Conservation (phyloP, 1,140 invertebrate genomes). For the Nixonia krombeini region DNA sequence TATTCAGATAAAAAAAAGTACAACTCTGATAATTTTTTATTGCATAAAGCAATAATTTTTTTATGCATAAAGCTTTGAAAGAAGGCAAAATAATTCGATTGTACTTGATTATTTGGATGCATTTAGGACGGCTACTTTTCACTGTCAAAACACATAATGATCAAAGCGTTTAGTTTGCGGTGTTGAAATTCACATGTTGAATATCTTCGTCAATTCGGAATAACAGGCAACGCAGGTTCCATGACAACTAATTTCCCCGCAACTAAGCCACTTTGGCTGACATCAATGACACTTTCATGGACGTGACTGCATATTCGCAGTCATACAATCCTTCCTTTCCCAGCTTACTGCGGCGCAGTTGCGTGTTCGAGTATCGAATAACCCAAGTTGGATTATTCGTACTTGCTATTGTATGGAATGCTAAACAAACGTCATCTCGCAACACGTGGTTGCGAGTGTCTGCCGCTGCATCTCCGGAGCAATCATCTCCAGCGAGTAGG, state of each 20-base stretch:
- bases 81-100: too few relatives aligned
- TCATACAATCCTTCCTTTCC: slow-evolving; percentile 53
- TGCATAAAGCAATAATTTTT: too few relatives aligned
- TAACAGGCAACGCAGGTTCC: too few relatives aligned
- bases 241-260: background rate
- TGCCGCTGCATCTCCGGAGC: slow-evolving; percentile 16
- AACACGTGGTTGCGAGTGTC: slow-evolving; percentile 20
- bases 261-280: slow-evolving; percentile 26
- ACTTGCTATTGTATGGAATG: slow-evolving; percentile 47
- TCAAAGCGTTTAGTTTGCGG: slow-evolving; percentile 20
- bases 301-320: slow-evolving; percentile 41
- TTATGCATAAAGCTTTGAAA: too few relatives aligned
- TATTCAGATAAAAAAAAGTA: too few relatives aligned
- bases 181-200: slow-evolving; percentile 12
- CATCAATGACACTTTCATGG: slow-evolving; percentile 37
- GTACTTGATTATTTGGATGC: too few relatives aligned
- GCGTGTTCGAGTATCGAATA: slow-evolving; percentile 44
- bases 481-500: slow-evolving; percentile 31
- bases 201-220: too few relatives aligned
- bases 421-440: slow-evolving; percentile 46
- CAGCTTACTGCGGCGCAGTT: slow-evolving; percentile 38
- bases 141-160: slow-evolving; percentile 26
- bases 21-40: too few relatives aligned
- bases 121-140: slow-evolving; percentile 34
- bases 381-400: slow-evolving; percentile 40